Base-by-base conservation (phyloP, 2,797 vertebrate species). In the Potorous gilbertii region DNA sequence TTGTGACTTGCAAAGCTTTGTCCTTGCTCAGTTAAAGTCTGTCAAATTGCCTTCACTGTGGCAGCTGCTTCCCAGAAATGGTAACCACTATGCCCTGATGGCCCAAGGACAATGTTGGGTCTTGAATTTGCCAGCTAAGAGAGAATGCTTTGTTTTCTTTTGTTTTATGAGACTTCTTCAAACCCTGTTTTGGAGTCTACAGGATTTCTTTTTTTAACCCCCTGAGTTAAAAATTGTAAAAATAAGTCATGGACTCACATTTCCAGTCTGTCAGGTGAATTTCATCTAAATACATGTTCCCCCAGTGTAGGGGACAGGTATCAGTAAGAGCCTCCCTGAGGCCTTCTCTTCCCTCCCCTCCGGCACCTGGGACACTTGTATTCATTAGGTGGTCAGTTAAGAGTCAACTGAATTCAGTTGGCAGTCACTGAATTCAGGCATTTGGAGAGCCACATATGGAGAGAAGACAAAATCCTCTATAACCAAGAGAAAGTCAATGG, bases 31-130 rank as follows among this genome's bases (percentile, higher is more conserved):
- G 4, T 95, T 94, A 93, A 81, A 56, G 90, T 62, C 94, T 89
- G 24, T 91, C 0, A 28, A 96, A 94, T 59, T 95, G 94, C 56
- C 91, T 95, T 56, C 59, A 56, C 62, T 90, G 90, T 34, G 91
- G 90, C 92, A 52, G 40, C 1, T 0, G 62, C 21, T 97, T 97
- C 96, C 95, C 96, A 97, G 97, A 96, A 96, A 55, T 92, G 59
- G 62, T 66, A 56, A 40, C 50, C 31, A 0, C 9, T 55, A 10
- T 52, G 18, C 74, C 54, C 94, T 12, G 66, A 96, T 46, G 90
- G 89, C 91, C 54, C 8, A 46, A 89, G 62, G 81, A 91, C 34
- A 8, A 5, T 40, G 74, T 12, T 46, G 40, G n/a, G 40, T 87
- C 40, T 87, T 12, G 18, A 10, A 18, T 40, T 50, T 87, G 74